A percentile compares a stretch with the other conserved stretches of the same genome.
Conservation (phyloP, 2,797 vertebrate species). For the Capromys pilorides region DNA sequence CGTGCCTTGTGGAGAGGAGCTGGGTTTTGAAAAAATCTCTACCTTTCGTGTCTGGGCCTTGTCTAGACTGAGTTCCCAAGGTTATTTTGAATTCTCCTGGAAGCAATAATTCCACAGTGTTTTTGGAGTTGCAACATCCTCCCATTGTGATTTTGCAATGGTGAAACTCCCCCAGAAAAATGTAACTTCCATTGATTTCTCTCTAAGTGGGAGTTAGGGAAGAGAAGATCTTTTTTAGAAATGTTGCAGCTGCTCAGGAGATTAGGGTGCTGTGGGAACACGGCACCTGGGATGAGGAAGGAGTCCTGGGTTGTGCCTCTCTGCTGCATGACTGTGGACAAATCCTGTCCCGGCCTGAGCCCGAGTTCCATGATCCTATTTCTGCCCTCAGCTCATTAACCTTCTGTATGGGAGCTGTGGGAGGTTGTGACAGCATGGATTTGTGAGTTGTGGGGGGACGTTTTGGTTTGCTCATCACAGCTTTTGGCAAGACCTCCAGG, state of each 20-base stretch:
- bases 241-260: not conserved
- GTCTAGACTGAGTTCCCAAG: conserved; percentile 51
- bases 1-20: not conserved
- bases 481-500: not conserved
- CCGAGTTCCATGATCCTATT: not conserved
- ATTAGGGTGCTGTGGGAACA: not conserved
- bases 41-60: not conserved
- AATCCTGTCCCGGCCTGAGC: not conserved
- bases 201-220: not conserved
- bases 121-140: conserved; percentile 53
- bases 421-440: not conserved
- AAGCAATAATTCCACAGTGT: conserved; percentile 18
- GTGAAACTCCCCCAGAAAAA: conserved; percentile 3
- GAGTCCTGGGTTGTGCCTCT: not conserved
- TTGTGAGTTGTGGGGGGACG: not conserved
- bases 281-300: not conserved
- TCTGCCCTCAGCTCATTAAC: conserved; percentile 10
- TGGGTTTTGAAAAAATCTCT: not conserved
- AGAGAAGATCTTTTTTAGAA: not conserved
- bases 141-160: conserved; percentile 65
- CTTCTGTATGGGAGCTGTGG: not conserved
- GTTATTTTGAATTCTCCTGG: conserved; percentile 51
- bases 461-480: conserved; percentile 36
- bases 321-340: not conserved
- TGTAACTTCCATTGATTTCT: conserved; percentile 25